phyloP scores from a whole-genome alignment of 2,113 vertebrate genomes.

The Mus pahari region DNA sequence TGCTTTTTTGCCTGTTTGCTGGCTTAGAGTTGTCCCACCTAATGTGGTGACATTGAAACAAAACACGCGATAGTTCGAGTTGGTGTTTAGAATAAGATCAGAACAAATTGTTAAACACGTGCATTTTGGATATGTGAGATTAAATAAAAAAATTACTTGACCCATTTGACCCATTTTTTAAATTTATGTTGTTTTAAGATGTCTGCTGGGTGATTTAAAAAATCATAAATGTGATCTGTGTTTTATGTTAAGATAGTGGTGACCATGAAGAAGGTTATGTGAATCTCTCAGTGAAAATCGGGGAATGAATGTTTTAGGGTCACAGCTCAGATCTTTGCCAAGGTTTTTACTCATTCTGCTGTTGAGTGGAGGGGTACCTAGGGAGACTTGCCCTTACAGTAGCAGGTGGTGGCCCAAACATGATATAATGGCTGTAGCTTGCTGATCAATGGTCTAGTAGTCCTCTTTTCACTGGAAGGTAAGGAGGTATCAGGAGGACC shows the following conservation, averaged over 20 bases:
- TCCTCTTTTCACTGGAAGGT: not conserved
- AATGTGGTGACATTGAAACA: not conserved
- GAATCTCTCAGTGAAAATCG: not conserved
- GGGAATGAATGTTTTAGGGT: not conserved
- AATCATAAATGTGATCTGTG: not conserved
- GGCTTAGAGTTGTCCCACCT: not conserved
- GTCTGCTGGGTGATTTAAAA: not conserved
- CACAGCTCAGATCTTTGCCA: not conserved
- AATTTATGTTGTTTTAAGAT: not conserved
- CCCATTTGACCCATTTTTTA: not conserved
- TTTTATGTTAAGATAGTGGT: not conserved
- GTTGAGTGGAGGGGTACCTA: not conserved
- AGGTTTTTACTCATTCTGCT: not conserved
- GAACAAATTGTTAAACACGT: not conserved
- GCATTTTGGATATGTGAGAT: not conserved
- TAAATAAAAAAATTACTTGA: constrained; percentile 16
- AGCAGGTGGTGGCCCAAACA: not conserved
- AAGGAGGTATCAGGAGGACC: not conserved
- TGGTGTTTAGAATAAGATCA: not conserved
- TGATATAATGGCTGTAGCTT: not conserved
- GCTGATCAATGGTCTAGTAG: not conserved
- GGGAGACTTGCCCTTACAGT: not conserved
- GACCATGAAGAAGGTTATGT: not conserved
- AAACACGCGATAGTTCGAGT: not conserved
- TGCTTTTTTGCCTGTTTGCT: not conserved